Evolutionary conservation across 2,888 invertebrate genomes (phyloP).

Genomic region (Adelognathus sp.): DNA sequence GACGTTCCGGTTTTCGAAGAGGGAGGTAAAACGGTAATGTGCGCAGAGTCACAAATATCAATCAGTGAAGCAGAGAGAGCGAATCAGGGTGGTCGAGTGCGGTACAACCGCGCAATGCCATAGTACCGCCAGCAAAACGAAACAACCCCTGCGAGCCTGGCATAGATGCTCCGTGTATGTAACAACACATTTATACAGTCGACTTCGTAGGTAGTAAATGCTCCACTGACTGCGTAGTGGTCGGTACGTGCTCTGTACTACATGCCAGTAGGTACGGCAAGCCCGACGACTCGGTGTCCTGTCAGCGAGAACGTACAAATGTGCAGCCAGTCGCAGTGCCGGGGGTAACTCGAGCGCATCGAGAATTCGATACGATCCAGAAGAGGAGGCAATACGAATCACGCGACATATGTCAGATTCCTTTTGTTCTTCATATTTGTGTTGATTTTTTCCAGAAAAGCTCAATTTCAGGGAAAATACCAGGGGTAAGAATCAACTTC

Average conservation of each 20-base stretch:
- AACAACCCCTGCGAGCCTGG: conserved; percentile 2
- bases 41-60: conserved; percentile 69
- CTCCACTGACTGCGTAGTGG: neutral
- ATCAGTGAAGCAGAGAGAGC: conserved; percentile 72
- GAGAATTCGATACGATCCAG: neutral
- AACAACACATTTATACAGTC: neutral
- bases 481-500: no score
- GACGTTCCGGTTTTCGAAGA: conserved; percentile 30
- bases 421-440: no score
- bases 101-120: conserved; percentile 38
- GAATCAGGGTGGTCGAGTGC: conserved; percentile 76
- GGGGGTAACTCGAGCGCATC: conserved; percentile 41
- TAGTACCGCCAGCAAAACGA: conserved; percentile 13
- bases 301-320: conserved; percentile 35
- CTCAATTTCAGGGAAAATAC: no score
- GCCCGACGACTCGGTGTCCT: conserved; percentile 23
- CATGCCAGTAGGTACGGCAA: conserved; percentile 3
- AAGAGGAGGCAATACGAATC: neutral
- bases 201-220: conserved; percentile 11
- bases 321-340: conserved; percentile 1
- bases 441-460: no score
- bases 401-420: neutral
- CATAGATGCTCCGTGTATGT: conserved; percentile 24
- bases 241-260: conserved; percentile 17
- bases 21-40: conserved; percentile 33